These are phyloP conservation scores for Cyprinus carpio DNA, from an alignment of 2,113 vertebrate genomes.

Conservation along the genomic window DNA sequence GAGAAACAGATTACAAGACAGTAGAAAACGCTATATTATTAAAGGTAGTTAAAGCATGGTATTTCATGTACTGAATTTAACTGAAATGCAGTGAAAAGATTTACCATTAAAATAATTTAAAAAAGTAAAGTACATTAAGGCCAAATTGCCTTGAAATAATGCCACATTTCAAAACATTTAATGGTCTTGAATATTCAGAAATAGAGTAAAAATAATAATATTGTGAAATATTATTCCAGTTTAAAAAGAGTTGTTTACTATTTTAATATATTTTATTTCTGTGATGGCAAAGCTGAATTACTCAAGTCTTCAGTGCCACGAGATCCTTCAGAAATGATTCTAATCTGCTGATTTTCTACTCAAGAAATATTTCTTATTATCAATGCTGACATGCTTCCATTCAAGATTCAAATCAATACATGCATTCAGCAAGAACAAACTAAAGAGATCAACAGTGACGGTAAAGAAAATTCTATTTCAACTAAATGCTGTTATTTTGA, in stretches of 20 bases:
- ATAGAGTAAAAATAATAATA: neutral
- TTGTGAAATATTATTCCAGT: neutral
- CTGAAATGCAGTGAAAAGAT: neutral
- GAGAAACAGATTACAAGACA: neutral
- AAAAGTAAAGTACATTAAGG: no score
- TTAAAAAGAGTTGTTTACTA: neutral
- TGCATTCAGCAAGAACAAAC: neutral
- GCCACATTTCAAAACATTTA: neutral
- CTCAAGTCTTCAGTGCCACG: neutral
- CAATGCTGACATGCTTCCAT: neutral
- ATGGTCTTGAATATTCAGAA: neutral
- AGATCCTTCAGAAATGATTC: neutral
- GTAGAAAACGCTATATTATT: neutral
- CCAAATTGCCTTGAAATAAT: neutral
- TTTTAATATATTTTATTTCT: neutral
- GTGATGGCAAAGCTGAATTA: neutral
- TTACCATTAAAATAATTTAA: neutral
- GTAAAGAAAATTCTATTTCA: neutral
- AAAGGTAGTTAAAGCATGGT: neutral
- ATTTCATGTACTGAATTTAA: neutral
- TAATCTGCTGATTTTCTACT: neutral
- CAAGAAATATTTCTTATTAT: neutral
- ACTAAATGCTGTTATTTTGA: neutral
- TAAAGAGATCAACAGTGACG: neutral
- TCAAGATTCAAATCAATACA: neutral